Conservation (phyloP, 1,140 invertebrate species). For the Berghia stephanieae region DNA sequence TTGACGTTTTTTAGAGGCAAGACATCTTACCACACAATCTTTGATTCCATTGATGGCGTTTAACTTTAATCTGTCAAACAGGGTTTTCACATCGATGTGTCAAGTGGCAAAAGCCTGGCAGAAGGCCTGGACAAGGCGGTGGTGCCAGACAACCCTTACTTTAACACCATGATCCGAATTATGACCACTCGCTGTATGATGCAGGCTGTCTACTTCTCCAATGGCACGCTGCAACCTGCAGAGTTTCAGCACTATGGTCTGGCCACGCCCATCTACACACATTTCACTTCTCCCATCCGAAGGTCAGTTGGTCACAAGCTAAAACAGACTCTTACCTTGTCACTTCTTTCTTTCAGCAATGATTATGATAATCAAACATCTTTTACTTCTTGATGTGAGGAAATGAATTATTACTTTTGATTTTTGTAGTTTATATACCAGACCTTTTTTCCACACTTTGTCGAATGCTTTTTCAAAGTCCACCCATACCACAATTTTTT, state of each 20-base stretch:
- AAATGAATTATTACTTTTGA: no score
- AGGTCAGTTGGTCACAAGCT: no score
- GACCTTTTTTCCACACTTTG: no score
- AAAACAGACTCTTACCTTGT: no score
- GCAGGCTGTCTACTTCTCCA: conserved; percentile 97
- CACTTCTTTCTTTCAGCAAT: no score
- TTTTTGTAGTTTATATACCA: no score
- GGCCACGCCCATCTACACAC: conserved; percentile 88
- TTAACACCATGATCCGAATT: conserved; percentile 84
- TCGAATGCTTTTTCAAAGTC: no score
- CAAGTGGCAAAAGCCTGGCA: conserved; percentile 64
- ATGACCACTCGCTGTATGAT: conserved; percentile 98
- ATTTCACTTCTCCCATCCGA: conserved; percentile 96
- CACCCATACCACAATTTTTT: no score
- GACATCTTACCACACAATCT: no score
- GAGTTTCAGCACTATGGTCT: conserved; percentile 88
- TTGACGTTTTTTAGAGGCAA: no score
- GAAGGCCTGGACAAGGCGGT: conserved; percentile 64
- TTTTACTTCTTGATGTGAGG: no score
- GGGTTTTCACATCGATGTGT: conserved; percentile 70
- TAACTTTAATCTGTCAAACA: conserved; percentile 35
- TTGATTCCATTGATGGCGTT: not conserved
- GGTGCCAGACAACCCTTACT: conserved; percentile 62
- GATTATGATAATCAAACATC: no score
- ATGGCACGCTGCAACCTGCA: conserved; percentile 77